phyloP scores from a whole-genome alignment of 2,797 vertebrate genomes.

The Eospalax fontanierii region DNA sequence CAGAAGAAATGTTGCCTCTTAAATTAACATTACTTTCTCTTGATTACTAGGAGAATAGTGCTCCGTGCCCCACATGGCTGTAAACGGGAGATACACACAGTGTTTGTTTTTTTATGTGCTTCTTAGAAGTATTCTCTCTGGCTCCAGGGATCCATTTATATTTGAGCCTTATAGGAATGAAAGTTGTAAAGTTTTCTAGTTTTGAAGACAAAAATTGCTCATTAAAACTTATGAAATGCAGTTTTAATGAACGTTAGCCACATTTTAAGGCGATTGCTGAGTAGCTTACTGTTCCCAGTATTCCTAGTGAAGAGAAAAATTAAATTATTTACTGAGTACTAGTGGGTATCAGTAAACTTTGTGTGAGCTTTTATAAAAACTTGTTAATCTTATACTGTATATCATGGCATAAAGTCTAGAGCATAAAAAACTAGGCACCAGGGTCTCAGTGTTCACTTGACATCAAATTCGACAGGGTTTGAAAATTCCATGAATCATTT shows the following conservation, averaged over 20 bases:
- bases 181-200: conserved; percentile 63
- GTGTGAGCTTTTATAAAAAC: conserved; percentile 60
- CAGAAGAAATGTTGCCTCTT: conserved; percentile 58
- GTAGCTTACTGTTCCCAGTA: conserved; percentile 80
- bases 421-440: conserved; percentile 55
- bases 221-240: conserved; percentile 82
- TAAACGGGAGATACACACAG: conserved; percentile 8
- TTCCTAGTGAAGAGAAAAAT: conserved; percentile 82
- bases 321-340: conserved; percentile 81
- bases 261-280: conserved; percentile 81
- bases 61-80: background rate
- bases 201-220: conserved; percentile 80
- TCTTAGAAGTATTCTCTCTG: conserved; percentile 53
- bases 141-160: conserved; percentile 58
- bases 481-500: conserved; percentile 75
- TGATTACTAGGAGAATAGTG: conserved; percentile 52
- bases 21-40: conserved; percentile 64
- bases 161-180: conserved; percentile 73
- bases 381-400: conserved; percentile 10
- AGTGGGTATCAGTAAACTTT: conserved; percentile 48
- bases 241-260: conserved; percentile 81
- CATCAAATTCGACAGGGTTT: conserved; percentile 77
- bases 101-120: conserved; percentile 43
- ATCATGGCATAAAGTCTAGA: background rate
- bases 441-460: conserved; percentile 38